Evolutionary conservation across 2,797 vertebrate species (phyloP).

Genomic region (Rhinophrynus dorsalis): DNA sequence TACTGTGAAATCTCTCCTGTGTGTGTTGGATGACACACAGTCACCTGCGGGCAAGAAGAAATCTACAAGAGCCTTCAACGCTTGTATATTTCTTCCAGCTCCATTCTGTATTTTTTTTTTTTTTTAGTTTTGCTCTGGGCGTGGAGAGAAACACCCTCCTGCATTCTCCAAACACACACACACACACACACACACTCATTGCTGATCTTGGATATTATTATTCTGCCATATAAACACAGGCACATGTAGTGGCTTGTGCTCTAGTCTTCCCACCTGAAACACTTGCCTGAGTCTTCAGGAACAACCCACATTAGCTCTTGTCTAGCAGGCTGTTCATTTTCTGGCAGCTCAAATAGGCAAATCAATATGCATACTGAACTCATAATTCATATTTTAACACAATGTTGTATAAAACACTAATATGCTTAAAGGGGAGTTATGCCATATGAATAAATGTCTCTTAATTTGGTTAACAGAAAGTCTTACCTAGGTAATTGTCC

Average conservation of each 20-base stretch:
- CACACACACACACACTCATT: conserved; percentile 7
- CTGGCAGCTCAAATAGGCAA: too few species aligned
- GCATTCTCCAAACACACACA: conserved; percentile 18
- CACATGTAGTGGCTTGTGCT: conserved; percentile 37
- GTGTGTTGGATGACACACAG: conserved; percentile 24
- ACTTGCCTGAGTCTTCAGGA: not conserved
- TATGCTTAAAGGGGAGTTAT: too few species aligned
- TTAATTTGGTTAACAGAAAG: too few species aligned
- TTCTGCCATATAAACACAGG: conserved; percentile 9
- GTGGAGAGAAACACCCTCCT: conserved; percentile 37
- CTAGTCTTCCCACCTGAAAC: not conserved
- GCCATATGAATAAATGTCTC: too few species aligned
- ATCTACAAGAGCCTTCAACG: conserved; percentile 23
- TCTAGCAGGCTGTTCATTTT: too few species aligned
- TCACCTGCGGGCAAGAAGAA: conserved; percentile 41
- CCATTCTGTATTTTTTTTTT: conserved; percentile 13
- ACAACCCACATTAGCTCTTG: too few species aligned
- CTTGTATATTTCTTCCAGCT: not conserved
- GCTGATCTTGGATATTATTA: not conserved
- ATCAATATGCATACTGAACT: too few species aligned
- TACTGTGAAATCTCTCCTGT: conserved; percentile 17
- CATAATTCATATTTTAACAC: too few species aligned
- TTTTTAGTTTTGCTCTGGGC: conserved; percentile 27
- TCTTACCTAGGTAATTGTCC: too few species aligned
- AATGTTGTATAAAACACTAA: too few species aligned